A percentile compares a stretch with the other conserved stretches of the same genome.
Evolutionary conservation across 2,888 invertebrate genomes (phyloP).

Genomic region (Calliopum simillimum): DNA sequence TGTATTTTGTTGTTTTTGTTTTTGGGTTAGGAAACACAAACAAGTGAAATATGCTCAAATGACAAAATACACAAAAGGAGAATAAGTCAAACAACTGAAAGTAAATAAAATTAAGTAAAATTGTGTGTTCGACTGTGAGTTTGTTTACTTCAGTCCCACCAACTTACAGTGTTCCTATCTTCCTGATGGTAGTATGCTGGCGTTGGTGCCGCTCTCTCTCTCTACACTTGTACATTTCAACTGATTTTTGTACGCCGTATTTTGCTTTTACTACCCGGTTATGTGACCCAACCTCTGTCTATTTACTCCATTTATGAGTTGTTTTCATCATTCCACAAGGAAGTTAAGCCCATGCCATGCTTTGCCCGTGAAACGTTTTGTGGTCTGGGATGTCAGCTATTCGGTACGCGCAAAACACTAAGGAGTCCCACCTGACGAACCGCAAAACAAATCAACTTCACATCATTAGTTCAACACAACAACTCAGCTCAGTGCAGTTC

Average conservation of each 20-base stretch:
- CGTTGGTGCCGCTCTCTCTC: too few relatives aligned
- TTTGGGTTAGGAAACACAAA: constrained; percentile 8
- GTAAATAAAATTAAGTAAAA: constrained; percentile 32
- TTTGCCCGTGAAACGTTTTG: neutral
- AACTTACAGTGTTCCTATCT: too few relatives aligned
- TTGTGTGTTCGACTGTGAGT: constrained; percentile 9
- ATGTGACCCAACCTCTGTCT: neutral
- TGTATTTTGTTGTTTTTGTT: neutral
- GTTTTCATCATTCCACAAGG: too few relatives aligned
- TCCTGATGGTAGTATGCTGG: too few relatives aligned
- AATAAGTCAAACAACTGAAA: constrained; percentile 21
- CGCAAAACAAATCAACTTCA: neutral
- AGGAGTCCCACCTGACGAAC: constrained; percentile 14
- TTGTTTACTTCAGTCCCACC: too few relatives aligned
- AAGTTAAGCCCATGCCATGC: neutral
- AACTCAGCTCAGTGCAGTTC: too few relatives aligned
- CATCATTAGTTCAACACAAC: too few relatives aligned
- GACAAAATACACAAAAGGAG: constrained; percentile 23
- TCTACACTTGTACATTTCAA: too few relatives aligned
- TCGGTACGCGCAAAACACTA: neutral
- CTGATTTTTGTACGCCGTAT: too few relatives aligned
- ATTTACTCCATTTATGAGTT: neutral
- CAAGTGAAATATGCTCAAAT: constrained; percentile 9
- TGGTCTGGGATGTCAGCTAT: neutral
- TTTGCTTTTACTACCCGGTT: neutral